phyloP scores from a whole-genome alignment of 2,888 invertebrate species.

The Beris chalybata region DNA sequence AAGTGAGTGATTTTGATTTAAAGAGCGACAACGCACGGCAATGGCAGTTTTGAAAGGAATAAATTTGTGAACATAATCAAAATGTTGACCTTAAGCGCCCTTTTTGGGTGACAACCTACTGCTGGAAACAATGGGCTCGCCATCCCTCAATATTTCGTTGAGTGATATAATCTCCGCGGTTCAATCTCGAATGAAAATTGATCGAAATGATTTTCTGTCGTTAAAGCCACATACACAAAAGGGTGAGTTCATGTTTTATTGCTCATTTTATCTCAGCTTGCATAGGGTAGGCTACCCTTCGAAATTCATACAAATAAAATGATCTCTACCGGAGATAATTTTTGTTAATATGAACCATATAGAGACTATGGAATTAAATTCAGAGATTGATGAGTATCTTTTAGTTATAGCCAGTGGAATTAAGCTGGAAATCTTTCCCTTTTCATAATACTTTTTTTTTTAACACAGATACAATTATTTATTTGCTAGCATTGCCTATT shows the following conservation, averaged over 20 bases:
- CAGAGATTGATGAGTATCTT: neutral
- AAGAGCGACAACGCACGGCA: no score
- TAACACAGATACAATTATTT: no score
- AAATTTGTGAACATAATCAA: no score
- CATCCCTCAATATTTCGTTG: neutral
- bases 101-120: neutral
- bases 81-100: no score
- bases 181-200: slow-evolving; percentile 24
- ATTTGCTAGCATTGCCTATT: no score
- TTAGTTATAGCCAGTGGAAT: no score
- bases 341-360: slow-evolving; percentile 27
- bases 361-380: slow-evolving; percentile 20
- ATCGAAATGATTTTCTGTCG: slow-evolving; percentile 26
- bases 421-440: no score
- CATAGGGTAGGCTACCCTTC: slow-evolving; percentile 12
- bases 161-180: slow-evolving; percentile 22
- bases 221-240: slow-evolving; percentile 16
- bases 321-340: slow-evolving; percentile 26
- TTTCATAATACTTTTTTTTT: no score
- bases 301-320: slow-evolving; percentile 10
- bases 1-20: no score
- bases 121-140: neutral
- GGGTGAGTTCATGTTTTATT: slow-evolving; percentile 28
- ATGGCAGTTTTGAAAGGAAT: no score
- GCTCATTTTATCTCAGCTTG: slow-evolving; percentile 17